Conservation (phyloP, 2,888 invertebrate genomes). For the Maniola hyperantus region DNA sequence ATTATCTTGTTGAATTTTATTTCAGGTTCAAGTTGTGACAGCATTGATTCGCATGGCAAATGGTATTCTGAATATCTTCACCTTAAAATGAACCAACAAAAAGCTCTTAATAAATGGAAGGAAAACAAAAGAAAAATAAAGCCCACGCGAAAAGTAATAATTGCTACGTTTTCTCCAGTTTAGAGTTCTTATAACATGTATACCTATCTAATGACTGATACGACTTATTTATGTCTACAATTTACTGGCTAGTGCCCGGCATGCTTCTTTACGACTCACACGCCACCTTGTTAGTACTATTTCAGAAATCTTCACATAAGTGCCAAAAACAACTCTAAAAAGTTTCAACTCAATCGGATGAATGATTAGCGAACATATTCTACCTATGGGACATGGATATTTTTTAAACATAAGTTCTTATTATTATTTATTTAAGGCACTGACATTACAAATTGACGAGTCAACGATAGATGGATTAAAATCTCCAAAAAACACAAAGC, state of each 20-base stretch:
- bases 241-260: too few species aligned
- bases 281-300: too few species aligned
- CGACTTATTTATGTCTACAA: too few species aligned
- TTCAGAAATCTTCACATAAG: too few species aligned
- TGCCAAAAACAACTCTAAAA: too few species aligned
- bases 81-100: conserved; percentile 61
- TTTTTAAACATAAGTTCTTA: too few species aligned
- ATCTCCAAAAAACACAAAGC: background rate
- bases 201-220: background rate
- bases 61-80: conserved; percentile 66
- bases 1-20: background rate
- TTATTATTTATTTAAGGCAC: background rate
- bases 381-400: too few species aligned
- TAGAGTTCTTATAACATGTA: background rate
- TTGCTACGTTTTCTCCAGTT: background rate
- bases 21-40: conserved; percentile 51
- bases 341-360: too few species aligned
- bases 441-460: background rate
- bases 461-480: background rate
- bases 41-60: conserved; percentile 56
- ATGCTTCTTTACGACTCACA: too few species aligned
- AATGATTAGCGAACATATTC: too few species aligned
- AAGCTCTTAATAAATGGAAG: conserved; percentile 68
- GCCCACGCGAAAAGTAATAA: conserved; percentile 29
- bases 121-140: conserved; percentile 53